Evolutionary conservation across 2,797 vertebrate species (phyloP).

Genomic region (Gymnocypris eckloni): DNA sequence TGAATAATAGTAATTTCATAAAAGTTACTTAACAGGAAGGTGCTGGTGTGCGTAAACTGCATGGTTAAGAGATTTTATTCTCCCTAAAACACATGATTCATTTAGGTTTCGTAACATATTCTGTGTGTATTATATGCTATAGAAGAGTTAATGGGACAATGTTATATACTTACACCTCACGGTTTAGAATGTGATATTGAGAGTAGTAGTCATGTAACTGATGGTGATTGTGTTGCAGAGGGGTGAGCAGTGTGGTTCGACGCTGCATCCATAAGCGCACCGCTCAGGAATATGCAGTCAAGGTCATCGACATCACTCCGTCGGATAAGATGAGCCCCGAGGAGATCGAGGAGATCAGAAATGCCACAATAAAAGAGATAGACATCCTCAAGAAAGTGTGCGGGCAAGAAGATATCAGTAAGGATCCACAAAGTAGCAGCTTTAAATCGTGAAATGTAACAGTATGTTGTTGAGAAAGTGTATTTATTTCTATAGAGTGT

Average conservation of each 20-base stretch:
- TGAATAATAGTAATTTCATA: background rate
- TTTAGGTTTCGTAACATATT: too few species aligned
- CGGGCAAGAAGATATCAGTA: slow-evolving; percentile 91
- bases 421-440: slow-evolving; percentile 64
- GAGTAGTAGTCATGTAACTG: background rate
- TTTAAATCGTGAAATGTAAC: background rate
- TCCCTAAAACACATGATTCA: too few species aligned
- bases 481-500: background rate
- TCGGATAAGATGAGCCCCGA: slow-evolving; percentile 85
- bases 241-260: slow-evolving; percentile 95
- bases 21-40: background rate
- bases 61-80: too few species aligned
- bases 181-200: background rate
- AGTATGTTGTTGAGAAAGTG: background rate
- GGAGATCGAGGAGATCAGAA: slow-evolving; percentile 88
- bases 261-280: slow-evolving; percentile 89
- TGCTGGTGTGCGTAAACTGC: background rate
- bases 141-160: background rate
- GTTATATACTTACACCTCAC: background rate
- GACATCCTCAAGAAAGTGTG: slow-evolving; percentile 93
- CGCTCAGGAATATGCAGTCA: slow-evolving; percentile 89
- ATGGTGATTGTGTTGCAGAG: slow-evolving; percentile 75
- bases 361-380: slow-evolving; percentile 90
- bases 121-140: background rate
- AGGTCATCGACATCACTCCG: slow-evolving; percentile 94